Conservation (phyloP, 2,888 invertebrate genomes). For the Mystacides longicornis region DNA sequence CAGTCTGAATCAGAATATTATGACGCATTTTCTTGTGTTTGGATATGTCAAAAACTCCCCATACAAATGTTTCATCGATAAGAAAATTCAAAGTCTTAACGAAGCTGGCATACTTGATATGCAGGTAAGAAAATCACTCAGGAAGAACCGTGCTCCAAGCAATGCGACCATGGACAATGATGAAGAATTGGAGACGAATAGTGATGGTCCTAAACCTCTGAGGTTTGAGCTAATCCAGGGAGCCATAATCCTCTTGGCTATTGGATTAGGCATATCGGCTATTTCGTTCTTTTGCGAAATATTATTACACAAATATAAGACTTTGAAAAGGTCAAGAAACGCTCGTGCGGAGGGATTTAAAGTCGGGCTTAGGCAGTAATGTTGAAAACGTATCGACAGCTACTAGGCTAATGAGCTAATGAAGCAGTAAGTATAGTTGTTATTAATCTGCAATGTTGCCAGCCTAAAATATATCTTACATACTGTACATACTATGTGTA, state of each 20-base stretch:
- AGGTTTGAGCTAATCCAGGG: conserved; percentile 10
- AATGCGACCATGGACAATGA: background rate
- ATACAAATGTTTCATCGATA: conserved; percentile 13
- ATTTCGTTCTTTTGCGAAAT: conserved; percentile 8
- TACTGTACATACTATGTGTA: too few relatives aligned
- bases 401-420: too few relatives aligned
- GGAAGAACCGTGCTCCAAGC: too few relatives aligned
- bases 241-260: background rate
- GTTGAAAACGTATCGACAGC: too few relatives aligned
- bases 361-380: too few relatives aligned
- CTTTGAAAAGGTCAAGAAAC: too few relatives aligned
- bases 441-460: too few relatives aligned
- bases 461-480: too few relatives aligned
- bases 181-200: background rate
- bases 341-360: too few relatives aligned
- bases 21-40: conserved; percentile 10
- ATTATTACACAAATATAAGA: background rate
- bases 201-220: background rate
- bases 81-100: conserved; percentile 4
- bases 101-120: conserved; percentile 5
- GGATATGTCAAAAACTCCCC: conserved; percentile 11
- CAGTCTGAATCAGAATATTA: conserved; percentile 4
- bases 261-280: background rate
- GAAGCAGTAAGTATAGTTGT: too few relatives aligned
- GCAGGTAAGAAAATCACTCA: background rate